phyloP scores from a whole-genome alignment of 2,888 invertebrate species.

The Dynastes tityus region DNA sequence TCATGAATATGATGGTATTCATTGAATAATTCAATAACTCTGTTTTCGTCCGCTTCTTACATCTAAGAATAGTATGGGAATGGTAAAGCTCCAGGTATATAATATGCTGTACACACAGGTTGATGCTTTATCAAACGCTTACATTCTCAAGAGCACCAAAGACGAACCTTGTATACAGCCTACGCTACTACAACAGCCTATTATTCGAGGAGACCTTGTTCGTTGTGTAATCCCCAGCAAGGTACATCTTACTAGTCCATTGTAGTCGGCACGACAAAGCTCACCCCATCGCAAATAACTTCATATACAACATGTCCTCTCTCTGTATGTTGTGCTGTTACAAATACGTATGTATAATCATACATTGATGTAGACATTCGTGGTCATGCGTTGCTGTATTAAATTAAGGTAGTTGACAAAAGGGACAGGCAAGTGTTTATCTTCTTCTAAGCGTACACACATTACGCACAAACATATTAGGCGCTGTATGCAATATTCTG shows the following conservation, averaged over 20 bases:
- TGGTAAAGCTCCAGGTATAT: too few relatives aligned
- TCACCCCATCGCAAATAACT: slow-evolving; percentile 28
- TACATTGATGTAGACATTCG: too few relatives aligned
- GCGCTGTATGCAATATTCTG: neutral
- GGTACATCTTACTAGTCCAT: slow-evolving; percentile 2
- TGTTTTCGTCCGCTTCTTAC: too few relatives aligned
- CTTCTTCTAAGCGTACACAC: neutral
- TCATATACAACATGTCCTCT: slow-evolving; percentile 15
- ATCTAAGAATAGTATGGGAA: too few relatives aligned
- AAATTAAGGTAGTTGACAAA: neutral
- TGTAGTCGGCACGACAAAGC: slow-evolving; percentile 9
- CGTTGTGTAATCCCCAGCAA: slow-evolving; percentile 8
- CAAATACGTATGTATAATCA: neutral
- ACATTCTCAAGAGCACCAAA: too few relatives aligned
- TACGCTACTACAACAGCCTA: neutral
- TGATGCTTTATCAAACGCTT: too few relatives aligned
- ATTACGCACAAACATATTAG: neutral
- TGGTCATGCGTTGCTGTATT: neutral
- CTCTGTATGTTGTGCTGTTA: neutral
- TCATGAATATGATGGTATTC: too few relatives aligned
- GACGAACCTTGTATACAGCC: too few relatives aligned
- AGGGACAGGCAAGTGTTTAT: neutral
- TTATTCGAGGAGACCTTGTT: slow-evolving; percentile 4
- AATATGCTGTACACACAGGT: too few relatives aligned
- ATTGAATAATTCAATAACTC: too few relatives aligned